A percentile compares a stretch with the other conserved stretches of the same genome.
Conservation (phyloP, 2,888 invertebrate genomes). For the Melipona bicolor region DNA sequence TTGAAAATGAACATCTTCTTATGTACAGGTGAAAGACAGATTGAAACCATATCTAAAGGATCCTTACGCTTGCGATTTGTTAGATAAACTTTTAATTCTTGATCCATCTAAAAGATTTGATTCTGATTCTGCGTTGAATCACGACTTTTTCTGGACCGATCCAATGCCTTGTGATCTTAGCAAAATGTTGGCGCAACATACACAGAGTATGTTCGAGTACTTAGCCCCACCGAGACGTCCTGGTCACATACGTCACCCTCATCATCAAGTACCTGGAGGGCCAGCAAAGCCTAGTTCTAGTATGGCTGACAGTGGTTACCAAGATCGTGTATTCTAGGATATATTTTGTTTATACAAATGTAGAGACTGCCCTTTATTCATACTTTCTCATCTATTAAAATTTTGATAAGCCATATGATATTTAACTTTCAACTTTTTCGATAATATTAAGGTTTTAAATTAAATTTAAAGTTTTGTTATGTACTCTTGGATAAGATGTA, state of each 20-base stretch:
- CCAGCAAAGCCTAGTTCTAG: conserved; percentile 85
- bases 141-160: conserved; percentile 99
- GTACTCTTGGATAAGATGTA: conserved; percentile 37
- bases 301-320: conserved; percentile 92
- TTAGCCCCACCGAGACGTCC: conserved; percentile 91
- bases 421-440: conserved; percentile 23
- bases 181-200: conserved; percentile 96
- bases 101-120: conserved; percentile 96
- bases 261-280: conserved; percentile 86
- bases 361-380: conserved; percentile 40
- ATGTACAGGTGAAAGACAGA: conserved; percentile 89
- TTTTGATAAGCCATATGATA: conserved; percentile 28
- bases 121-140: conserved; percentile 96
- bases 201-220: conserved; percentile 98
- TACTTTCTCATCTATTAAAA: conserved; percentile 6
- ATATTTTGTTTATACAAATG: conserved; percentile 46
- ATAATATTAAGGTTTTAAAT: conserved; percentile 32
- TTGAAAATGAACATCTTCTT: conserved; percentile 9
- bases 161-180: conserved; percentile 96
- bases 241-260: conserved; percentile 89
- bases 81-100: conserved; percentile 95
- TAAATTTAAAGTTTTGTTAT: conserved; percentile 46
- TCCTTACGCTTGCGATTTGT: conserved; percentile 95
- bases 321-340: conserved; percentile 92
- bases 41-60: conserved; percentile 96